Percentiles rank a stretch among this genome's conserved stretches.
Conservation (phyloP, 2,797 vertebrate genomes). For the Lagorchestes hirsutus region DNA sequence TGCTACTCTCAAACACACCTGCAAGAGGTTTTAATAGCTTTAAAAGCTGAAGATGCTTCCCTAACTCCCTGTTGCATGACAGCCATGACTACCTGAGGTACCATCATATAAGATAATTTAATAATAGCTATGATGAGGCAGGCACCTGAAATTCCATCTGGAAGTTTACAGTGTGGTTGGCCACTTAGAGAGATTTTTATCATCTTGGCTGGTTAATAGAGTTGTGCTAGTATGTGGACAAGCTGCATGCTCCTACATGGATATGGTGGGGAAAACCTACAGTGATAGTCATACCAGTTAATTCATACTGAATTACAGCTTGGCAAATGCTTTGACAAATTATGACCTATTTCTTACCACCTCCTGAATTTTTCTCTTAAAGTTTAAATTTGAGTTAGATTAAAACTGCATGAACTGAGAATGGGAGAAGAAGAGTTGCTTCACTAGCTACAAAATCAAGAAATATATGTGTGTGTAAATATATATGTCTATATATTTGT, state of each 20-base stretch:
- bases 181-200: conserved; percentile 14
- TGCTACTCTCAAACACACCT: conserved; percentile 85
- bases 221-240: neutral
- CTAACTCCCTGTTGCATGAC: conserved; percentile 80
- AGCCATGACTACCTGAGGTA: conserved; percentile 81
- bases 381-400: conserved; percentile 57
- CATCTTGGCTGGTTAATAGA: conserved; percentile 28
- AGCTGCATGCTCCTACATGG: conserved; percentile 38
- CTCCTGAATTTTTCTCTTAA: conserved; percentile 59
- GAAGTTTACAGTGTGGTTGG: neutral
- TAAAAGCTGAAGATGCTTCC: conserved; percentile 81
- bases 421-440: conserved; percentile 55
- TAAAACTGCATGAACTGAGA: conserved; percentile 45
- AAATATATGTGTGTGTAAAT: neutral
- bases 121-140: conserved; percentile 80
- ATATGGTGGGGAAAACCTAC: conserved; percentile 64
- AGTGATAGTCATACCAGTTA: conserved; percentile 59
- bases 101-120: conserved; percentile 82
- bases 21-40: conserved; percentile 82
- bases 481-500: conserved; percentile 11
- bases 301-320: conserved; percentile 47
- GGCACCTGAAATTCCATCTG: conserved; percentile 78
- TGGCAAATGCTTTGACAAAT: conserved; percentile 71
- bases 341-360: conserved; percentile 60
- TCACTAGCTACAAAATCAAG: neutral